Conservation (phyloP, 2,888 invertebrate genomes). For the Eristalis pertinax region DNA sequence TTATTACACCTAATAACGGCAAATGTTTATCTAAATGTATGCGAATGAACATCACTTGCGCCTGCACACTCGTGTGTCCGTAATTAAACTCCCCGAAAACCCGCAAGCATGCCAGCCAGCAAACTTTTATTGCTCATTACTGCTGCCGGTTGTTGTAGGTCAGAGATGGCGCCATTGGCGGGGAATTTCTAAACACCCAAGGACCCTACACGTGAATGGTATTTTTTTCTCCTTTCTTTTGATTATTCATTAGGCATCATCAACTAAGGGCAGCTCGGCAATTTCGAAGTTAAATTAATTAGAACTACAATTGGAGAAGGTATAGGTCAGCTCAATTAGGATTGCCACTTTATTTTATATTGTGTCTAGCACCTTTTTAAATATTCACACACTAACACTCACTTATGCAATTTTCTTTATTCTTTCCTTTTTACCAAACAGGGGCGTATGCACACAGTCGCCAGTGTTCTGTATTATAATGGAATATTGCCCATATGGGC, state of each 20-base stretch:
- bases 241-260: background rate
- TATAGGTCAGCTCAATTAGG: background rate
- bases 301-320: background rate
- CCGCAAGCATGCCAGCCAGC: background rate
- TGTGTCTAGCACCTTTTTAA: background rate
- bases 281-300: background rate
- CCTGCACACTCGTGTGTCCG: background rate
- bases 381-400: background rate
- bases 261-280: background rate
- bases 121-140: conserved; percentile 27
- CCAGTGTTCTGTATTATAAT: conserved; percentile 97
- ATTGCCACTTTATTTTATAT: background rate
- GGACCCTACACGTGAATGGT: background rate
- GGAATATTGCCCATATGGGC: conserved; percentile 98
- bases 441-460: conserved; percentile 95
- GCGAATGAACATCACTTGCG: background rate
- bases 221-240: background rate
- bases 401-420: background rate
- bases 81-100: background rate
- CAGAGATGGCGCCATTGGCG: conserved; percentile 53
- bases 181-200: conserved; percentile 13
- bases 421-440: conserved; percentile 79
- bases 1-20: background rate
- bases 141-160: conserved; percentile 40
- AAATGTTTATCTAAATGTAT: background rate